Percentiles rank a stretch among this genome's conserved stretches.
Evolutionary conservation across 1,140 invertebrate genomes (phyloP).

Genomic region (Cotesia typhae): DNA sequence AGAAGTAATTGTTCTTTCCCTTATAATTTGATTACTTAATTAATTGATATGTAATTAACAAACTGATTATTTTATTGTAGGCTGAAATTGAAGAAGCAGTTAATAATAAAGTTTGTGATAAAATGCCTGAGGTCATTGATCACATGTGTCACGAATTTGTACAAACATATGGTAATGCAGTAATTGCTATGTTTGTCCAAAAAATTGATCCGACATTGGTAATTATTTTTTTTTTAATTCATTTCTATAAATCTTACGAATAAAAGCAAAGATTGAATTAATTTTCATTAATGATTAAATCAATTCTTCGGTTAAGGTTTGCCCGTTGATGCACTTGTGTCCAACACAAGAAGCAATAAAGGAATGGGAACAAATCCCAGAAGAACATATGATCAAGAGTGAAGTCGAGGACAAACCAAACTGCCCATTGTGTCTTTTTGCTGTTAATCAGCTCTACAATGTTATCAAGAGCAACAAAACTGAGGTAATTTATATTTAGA

Average conservation of each 20-base stretch:
- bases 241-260: not conserved
- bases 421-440: slow-evolving; percentile 85
- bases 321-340: slow-evolving; percentile 71
- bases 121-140: slow-evolving; percentile 73
- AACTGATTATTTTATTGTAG: slow-evolving; percentile 55
- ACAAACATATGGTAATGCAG: slow-evolving; percentile 77
- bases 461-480: slow-evolving; percentile 76
- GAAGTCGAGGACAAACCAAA: slow-evolving; percentile 68
- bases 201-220: slow-evolving; percentile 81
- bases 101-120: slow-evolving; percentile 71
- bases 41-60: slow-evolving; percentile 31
- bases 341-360: slow-evolving; percentile 59
- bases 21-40: slow-evolving; percentile 28
- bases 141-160: slow-evolving; percentile 79
- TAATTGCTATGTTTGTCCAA: slow-evolving; percentile 80
- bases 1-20: slow-evolving; percentile 66
- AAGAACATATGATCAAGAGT: slow-evolving; percentile 66
- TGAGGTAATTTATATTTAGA: slow-evolving; percentile 65
- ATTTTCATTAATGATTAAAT: too few species aligned
- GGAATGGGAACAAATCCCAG: slow-evolving; percentile 52
- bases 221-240: slow-evolving; percentile 39
- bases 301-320: slow-evolving; percentile 48
- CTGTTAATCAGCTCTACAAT: slow-evolving; percentile 75
- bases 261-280: too few species aligned
- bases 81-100: slow-evolving; percentile 73